Percentiles rank a stretch among this genome's conserved stretches.
These are phyloP conservation scores for Rhinoraja longicauda DNA, from an alignment of 2,797 vertebrate species.

Conservation along the genomic window DNA sequence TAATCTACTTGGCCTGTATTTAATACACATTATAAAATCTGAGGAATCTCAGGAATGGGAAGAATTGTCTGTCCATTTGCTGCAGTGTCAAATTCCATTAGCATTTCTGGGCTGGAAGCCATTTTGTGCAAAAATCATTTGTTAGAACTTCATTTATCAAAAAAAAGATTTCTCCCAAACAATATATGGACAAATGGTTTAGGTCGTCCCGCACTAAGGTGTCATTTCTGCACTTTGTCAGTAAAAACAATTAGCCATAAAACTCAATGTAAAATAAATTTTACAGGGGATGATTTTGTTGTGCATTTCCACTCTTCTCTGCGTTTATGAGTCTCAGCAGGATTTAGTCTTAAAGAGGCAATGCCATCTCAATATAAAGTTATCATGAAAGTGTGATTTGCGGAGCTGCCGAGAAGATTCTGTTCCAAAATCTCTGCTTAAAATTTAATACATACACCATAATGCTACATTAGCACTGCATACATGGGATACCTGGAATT, in stretches of 20 bases:
- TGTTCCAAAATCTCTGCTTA: not conserved
- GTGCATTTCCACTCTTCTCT: conserved; percentile 11
- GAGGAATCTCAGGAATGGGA: conserved; percentile 19
- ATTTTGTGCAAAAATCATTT: conserved; percentile 26
- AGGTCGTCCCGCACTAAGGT: not conserved
- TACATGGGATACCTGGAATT: too few species aligned
- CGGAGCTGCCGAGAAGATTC: not conserved
- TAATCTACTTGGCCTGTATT: conserved; percentile 15
- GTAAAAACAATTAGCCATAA: not conserved
- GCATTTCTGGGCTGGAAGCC: not conserved
- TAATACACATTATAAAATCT: conserved; percentile 32
- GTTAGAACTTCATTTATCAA: not conserved
- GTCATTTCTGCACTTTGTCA: not conserved
- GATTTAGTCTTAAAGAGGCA: conserved; percentile 6
- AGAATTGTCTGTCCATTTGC: not conserved
- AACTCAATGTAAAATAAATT: conserved; percentile 6
- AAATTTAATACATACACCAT: not conserved
- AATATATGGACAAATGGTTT: conserved; percentile 7
- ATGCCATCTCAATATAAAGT: not conserved
- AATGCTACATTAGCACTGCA: not conserved
- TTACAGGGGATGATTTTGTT: not conserved
- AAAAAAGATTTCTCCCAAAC: not conserved
- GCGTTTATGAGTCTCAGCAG: not conserved
- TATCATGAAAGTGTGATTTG: not conserved
- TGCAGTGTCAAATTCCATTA: conserved; percentile 29